Evolutionary conservation across 2,797 vertebrate genomes (phyloP), one percentile per base, ranked within the genome.

Genomic region (Salmo trutta): DNA sequence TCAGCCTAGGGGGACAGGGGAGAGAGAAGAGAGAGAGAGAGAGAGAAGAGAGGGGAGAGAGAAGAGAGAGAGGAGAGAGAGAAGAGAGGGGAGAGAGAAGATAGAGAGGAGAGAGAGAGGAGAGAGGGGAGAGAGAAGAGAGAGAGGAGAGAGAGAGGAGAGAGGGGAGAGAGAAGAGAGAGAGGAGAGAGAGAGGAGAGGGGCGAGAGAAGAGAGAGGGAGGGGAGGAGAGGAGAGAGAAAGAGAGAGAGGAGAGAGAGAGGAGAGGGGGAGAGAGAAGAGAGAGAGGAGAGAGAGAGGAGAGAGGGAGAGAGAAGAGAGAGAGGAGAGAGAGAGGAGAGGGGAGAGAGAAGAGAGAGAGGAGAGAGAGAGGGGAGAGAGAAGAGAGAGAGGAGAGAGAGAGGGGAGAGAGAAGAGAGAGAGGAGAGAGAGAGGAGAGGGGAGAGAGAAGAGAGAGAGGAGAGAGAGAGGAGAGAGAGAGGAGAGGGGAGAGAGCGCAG

Each of bases 1-100:
- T 90, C 90, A 92, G 94, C 94, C 91, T 90, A 84, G 81, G 93
- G 93, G 93, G 93, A 93, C 91, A 90, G 82, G 85, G 31, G 67
- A 64, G 87, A 83, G n/a, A 31, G 62, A 36, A 24, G 17, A 3
- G 4, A 41, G 75, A 41, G 27, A 15, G n/a, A n/a, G 84, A 87
- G 82, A 21, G 86, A 16, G 1, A 21, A 29, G 36, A 6, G 27
- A 5, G 15, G 27, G 10, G 36, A 31, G 73, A 19, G n/a, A 31
- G 62, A 36, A 24, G 17, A 3, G 4, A 41, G 75, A 41, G 27
- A 15, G n/a, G n/a, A 21, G 29, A 16, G 36, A 29, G 36, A 3
- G 64, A n/a, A n/a, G n/a, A n/a, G n/a, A n/a, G n/a, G n/a, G n/a
- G n/a, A n/a, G n/a, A n/a, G n/a, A n/a, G n/a, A n/a, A n/a, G n/a